Evolutionary conservation across 2,113 vertebrate species (phyloP).

Genomic region (Thalassoma bifasciatum): DNA sequence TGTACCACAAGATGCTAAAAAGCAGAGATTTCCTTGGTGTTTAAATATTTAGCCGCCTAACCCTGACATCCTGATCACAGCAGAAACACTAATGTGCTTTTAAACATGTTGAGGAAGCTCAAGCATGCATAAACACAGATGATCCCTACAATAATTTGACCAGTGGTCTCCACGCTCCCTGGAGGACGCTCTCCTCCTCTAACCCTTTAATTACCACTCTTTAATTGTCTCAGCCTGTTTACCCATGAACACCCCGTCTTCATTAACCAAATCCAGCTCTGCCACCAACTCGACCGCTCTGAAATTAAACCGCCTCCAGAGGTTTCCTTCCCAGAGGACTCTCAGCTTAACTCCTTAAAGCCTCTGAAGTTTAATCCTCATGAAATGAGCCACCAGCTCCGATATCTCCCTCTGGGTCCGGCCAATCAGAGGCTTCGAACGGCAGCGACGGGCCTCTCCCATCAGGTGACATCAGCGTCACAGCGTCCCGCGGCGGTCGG

Average conservation of each 20-base stretch:
- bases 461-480: conserved; percentile 68
- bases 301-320: conserved; percentile 57
- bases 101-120: neutral
- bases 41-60: too few species aligned
- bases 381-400: conserved; percentile 51
- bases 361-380: conserved; percentile 66
- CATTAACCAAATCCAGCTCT: conserved; percentile 38
- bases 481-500: conserved; percentile 4
- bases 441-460: conserved; percentile 18
- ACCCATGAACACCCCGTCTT: conserved; percentile 24
- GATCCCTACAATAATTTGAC: neutral
- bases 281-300: conserved; percentile 37
- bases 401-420: conserved; percentile 24
- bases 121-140: neutral
- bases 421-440: neutral
- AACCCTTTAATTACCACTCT: conserved; percentile 66
- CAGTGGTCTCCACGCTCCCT: conserved; percentile 7
- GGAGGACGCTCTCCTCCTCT: conserved; percentile 44
- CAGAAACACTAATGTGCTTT: neutral
- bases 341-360: conserved; percentile 45
- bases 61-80: neutral
- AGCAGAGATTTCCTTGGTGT: too few species aligned
- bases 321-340: conserved; percentile 37
- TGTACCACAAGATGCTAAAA: too few species aligned
- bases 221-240: conserved; percentile 66